Percentiles rank a stretch among this genome's conserved stretches.
phyloP scores from a whole-genome alignment of 2,888 invertebrate genomes.

The Biston stratarius region DNA sequence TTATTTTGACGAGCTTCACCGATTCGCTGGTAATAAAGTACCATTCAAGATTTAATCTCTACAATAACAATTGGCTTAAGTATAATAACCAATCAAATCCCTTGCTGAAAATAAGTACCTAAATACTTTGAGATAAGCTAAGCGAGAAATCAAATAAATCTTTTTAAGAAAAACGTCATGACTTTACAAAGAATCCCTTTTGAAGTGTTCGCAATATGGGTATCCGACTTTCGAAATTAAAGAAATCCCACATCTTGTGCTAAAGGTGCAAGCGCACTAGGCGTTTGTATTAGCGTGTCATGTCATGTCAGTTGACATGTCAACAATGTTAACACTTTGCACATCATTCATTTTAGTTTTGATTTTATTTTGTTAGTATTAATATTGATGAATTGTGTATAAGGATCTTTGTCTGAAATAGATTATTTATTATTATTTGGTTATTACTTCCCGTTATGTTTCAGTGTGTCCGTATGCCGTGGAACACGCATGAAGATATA shows the following conservation, averaged over 20 bases:
- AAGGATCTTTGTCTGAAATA: too few relatives aligned
- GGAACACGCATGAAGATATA: too few relatives aligned
- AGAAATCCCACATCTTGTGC: slow-evolving; percentile 33
- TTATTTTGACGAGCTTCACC: not conserved
- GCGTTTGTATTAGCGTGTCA: not conserved
- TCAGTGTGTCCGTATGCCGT: too few relatives aligned
- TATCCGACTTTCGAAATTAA: slow-evolving; percentile 32
- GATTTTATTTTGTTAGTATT: too few relatives aligned
- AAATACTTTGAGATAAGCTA: not conserved
- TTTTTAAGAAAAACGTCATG: slow-evolving; percentile 14
- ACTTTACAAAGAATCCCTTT: slow-evolving; percentile 30
- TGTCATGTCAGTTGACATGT: not conserved
- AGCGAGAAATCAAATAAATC: slow-evolving; percentile 13
- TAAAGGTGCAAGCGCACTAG: not conserved
- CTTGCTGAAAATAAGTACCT: not conserved
- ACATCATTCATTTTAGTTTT: too few relatives aligned
- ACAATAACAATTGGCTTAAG: not conserved
- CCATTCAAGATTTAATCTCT: not conserved
- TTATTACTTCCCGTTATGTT: too few relatives aligned
- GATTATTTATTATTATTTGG: too few relatives aligned
- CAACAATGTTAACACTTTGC: too few relatives aligned
- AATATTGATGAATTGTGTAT: too few relatives aligned
- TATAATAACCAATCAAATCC: not conserved
- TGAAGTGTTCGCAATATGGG: slow-evolving; percentile 31
- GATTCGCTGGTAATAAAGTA: not conserved